phyloP scores from a whole-genome alignment of 2,888 invertebrate genomes.

The Drosophila mimica region DNA sequence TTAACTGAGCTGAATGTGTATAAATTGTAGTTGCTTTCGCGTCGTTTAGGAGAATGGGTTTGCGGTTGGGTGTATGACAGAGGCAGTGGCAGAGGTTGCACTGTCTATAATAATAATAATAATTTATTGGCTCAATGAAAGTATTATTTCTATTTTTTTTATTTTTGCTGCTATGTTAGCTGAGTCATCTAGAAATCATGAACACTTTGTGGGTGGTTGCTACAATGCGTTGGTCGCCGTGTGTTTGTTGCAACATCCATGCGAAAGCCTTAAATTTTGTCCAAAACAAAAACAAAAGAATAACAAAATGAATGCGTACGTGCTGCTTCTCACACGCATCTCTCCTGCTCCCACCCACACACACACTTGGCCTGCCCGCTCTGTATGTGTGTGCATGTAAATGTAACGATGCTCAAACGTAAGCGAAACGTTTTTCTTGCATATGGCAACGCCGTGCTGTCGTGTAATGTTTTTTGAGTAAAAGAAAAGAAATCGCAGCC shows the following conservation, averaged over 20 bases:
- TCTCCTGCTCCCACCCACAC: not conserved
- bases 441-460: conserved; percentile 62
- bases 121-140: conserved; percentile 38
- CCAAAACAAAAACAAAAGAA: not conserved
- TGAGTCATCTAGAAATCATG: conserved; percentile 3
- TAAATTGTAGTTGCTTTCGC: conserved; percentile 23
- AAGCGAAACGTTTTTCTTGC: conserved; percentile 47
- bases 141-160: conserved; percentile 10
- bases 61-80: not conserved
- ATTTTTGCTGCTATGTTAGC: conserved; percentile 8
- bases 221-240: conserved; percentile 45
- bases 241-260: conserved; percentile 4
- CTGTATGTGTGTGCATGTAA: conserved; percentile 20
- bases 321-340: conserved; percentile 42
- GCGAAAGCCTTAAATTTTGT: conserved; percentile 5
- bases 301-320: conserved; percentile 40
- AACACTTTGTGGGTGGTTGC: conserved; percentile 48
- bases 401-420: conserved; percentile 37
- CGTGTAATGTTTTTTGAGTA: conserved; percentile 13
- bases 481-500: conserved; percentile 40
- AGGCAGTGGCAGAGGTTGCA: not conserved
- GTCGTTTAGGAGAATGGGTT: not conserved
- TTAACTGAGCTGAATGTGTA: conserved; percentile 41
- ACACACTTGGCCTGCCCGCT: not conserved
- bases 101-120: conserved; percentile 42